phyloP scores from a whole-genome alignment of 2,113 vertebrate genomes.

The Macaca nemestrina region DNA sequence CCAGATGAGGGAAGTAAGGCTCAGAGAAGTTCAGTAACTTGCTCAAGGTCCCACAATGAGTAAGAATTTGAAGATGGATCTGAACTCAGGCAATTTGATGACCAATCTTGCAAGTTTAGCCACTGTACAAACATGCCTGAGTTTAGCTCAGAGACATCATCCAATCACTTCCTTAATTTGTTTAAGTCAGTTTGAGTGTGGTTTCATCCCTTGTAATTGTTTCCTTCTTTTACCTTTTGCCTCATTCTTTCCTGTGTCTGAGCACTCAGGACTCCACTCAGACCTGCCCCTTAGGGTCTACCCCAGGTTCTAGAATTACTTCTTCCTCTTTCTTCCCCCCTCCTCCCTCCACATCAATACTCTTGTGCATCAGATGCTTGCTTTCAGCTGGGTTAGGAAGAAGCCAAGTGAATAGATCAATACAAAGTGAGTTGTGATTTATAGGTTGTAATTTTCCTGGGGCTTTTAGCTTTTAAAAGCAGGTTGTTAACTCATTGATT shows the following conservation, averaged over 20 bases:
- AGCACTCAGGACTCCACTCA: not conserved
- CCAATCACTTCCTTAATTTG: not conserved
- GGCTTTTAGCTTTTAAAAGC: constrained; percentile 40
- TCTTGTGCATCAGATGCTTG: not conserved
- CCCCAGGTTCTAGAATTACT: not conserved
- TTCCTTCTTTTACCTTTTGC: not conserved
- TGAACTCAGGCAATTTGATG: not conserved
- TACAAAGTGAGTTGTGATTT: constrained; percentile 37
- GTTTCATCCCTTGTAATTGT: not conserved
- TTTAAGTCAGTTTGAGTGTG: not conserved
- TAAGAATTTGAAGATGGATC: not conserved
- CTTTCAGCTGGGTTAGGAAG: constrained; percentile 32
- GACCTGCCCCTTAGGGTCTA: not conserved
- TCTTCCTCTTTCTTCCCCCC: not conserved
- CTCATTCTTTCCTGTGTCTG: not conserved
- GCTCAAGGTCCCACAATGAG: not conserved
- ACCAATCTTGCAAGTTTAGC: not conserved
- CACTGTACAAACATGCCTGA: not conserved
- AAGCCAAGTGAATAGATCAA: constrained; percentile 43
- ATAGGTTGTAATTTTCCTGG: constrained; percentile 46
- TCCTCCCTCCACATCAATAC: not conserved
- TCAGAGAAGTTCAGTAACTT: not conserved
- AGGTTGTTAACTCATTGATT: not conserved
- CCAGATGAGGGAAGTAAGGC: not conserved
- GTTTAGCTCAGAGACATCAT: not conserved